Conservation (phyloP, 2,888 invertebrate genomes). For the Ophion obscuratus region DNA sequence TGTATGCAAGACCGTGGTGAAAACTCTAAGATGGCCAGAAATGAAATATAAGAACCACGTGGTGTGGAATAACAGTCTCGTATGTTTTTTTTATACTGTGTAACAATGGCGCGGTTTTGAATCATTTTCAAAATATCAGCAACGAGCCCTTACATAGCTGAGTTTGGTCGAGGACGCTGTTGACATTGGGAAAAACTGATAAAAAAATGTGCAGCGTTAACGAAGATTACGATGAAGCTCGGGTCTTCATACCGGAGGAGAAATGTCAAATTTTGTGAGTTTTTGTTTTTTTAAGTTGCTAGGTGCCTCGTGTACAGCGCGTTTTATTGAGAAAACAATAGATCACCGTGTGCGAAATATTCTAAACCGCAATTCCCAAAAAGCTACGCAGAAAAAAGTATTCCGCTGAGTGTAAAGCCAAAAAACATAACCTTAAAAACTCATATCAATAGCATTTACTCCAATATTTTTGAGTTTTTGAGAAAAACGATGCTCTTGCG, state of each 20-base stretch:
- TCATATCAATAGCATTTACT: not conserved
- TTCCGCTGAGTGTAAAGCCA: not conserved
- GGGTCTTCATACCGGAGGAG: conserved; percentile 47
- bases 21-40: conserved; percentile 13
- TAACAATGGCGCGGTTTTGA: not conserved
- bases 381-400: not conserved
- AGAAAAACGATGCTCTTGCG: not conserved
- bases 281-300: not conserved
- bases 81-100: not conserved
- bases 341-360: not conserved
- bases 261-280: conserved; percentile 53
- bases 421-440: conserved; percentile 16
- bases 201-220: conserved; percentile 64
- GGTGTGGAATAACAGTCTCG: conserved; percentile 25
- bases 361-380: not conserved
- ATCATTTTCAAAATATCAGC: not conserved
- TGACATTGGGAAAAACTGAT: not conserved
- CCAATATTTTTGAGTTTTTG: not conserved
- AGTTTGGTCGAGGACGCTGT: not conserved
- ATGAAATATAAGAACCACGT: conserved; percentile 24
- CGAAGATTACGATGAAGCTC: conserved; percentile 58
- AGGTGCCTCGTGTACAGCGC: not conserved
- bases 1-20: too few relatives aligned
- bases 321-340: not conserved
- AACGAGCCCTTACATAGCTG: not conserved